Evolutionary conservation across 1,140 invertebrate genomes (phyloP).

Genomic region (Adelges cooleyi): DNA sequence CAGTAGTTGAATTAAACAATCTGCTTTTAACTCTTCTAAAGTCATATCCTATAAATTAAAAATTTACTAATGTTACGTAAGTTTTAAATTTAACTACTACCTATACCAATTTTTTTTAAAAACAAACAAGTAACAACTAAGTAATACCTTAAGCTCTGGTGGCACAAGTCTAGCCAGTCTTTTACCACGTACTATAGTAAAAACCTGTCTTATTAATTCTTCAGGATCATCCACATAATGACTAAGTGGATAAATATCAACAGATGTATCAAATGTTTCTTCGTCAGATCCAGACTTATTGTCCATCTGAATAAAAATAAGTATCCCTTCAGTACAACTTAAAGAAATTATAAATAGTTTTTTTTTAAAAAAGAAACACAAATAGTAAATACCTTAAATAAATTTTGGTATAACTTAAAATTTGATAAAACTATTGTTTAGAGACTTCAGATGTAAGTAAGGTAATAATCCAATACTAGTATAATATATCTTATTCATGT

Average conservation of each 20-base stretch:
- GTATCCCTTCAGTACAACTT: no score
- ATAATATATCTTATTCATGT: no score
- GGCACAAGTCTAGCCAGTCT: constrained; percentile 35
- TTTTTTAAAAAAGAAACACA: no score
- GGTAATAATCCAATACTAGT: no score
- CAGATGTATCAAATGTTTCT: constrained; percentile 30
- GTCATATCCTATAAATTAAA: constrained; percentile 28
- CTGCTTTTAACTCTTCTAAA: constrained; percentile 35
- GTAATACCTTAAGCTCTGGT: constrained; percentile 33
- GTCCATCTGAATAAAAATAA: neutral
- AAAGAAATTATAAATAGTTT: no score
- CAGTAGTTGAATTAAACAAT: constrained; percentile 35
- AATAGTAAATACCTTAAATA: no score
- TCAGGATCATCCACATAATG: constrained; percentile 34
- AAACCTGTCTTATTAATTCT: constrained; percentile 36
- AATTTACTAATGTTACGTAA: neutral
- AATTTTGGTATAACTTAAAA: no score
- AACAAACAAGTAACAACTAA: neutral
- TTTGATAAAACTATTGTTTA: no score
- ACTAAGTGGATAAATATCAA: constrained; percentile 33
- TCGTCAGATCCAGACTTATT: constrained; percentile 27
- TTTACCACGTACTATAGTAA: constrained; percentile 32
- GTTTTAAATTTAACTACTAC: neutral
- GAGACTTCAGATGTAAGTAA: no score
- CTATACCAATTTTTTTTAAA: neutral